Percentiles rank a stretch among this genome's conserved stretches.
Conservation (phyloP, 2,888 invertebrate genomes). For the Drosophila mettleri region DNA sequence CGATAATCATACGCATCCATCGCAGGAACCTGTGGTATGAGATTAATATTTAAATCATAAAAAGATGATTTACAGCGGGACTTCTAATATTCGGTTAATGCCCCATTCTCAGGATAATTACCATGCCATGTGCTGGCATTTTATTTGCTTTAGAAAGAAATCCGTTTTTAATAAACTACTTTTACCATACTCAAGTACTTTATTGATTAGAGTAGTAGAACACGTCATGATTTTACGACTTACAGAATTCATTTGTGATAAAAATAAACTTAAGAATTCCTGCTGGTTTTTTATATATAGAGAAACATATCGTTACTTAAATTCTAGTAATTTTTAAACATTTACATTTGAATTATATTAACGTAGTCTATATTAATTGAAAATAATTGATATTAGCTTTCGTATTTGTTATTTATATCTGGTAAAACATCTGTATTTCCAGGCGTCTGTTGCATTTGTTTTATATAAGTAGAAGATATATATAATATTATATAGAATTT, state of each 20-base stretch:
- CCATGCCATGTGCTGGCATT: neutral
- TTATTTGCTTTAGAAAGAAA: neutral
- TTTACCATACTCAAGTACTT: neutral
- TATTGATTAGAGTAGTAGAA: neutral
- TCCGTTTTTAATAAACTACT: neutral
- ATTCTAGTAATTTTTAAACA: no score
- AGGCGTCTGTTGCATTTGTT: neutral
- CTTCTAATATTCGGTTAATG: no score
- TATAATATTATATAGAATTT: slow-evolving; percentile 7
- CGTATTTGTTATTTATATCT: slow-evolving; percentile 2
- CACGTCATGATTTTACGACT: neutral
- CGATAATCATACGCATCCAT: neutral
- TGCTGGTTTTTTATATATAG: no score
- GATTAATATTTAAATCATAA: neutral
- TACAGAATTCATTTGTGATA: neutral
- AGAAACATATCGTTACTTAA: no score
- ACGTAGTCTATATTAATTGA: neutral
- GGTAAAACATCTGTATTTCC: slow-evolving; percentile 22
- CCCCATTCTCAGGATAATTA: no score
- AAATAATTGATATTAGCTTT: neutral
- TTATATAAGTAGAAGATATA: neutral
- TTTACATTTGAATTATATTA: neutral
- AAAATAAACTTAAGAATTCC: neutral
- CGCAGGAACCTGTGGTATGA: neutral
- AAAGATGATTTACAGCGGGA: neutral